Conservation (phyloP, 2,888 invertebrate genomes). For the Drosophila multiciliata region DNA sequence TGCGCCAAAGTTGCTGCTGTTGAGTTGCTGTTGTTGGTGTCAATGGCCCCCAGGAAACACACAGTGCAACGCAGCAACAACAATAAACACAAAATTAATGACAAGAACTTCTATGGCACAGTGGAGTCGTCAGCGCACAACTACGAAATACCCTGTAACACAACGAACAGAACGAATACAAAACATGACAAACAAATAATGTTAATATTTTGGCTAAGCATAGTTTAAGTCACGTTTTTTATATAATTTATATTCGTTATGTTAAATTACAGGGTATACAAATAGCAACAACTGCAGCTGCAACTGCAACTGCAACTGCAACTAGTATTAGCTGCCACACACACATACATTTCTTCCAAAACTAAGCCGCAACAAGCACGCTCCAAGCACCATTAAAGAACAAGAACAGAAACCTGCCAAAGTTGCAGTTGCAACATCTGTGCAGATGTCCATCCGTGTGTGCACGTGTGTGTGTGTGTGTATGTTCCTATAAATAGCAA, state of each 20-base stretch:
- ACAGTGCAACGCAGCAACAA: constrained; percentile 13
- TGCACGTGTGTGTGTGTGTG: neutral
- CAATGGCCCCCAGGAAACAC: constrained; percentile 27
- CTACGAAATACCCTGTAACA: constrained; percentile 3
- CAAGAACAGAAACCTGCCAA: constrained; percentile 32
- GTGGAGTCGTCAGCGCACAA: neutral
- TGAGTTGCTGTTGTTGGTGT: constrained; percentile 15
- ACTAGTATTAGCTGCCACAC: neutral
- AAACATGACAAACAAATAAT: neutral
- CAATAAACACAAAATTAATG: constrained; percentile 16
- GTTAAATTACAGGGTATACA: constrained; percentile 8
- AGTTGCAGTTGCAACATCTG: constrained; percentile 16
- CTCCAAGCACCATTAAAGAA: constrained; percentile 56
- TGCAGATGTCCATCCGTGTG: constrained; percentile 5
- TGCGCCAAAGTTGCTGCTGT: neutral
- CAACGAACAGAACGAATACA: neutral
- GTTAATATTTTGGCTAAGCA: neutral
- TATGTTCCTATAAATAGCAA: constrained; percentile 53
- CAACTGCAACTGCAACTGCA: constrained; percentile 12
- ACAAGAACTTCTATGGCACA: neutral
- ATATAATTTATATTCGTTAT: too few species aligned
- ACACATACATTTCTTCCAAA: constrained; percentile 16
- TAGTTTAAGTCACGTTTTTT: too few species aligned
- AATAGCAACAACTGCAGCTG: constrained; percentile 14
- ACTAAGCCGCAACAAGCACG: constrained; percentile 24